Conservation (phyloP, 2,797 vertebrate species). For the Paramormyrops hopkinsi region DNA sequence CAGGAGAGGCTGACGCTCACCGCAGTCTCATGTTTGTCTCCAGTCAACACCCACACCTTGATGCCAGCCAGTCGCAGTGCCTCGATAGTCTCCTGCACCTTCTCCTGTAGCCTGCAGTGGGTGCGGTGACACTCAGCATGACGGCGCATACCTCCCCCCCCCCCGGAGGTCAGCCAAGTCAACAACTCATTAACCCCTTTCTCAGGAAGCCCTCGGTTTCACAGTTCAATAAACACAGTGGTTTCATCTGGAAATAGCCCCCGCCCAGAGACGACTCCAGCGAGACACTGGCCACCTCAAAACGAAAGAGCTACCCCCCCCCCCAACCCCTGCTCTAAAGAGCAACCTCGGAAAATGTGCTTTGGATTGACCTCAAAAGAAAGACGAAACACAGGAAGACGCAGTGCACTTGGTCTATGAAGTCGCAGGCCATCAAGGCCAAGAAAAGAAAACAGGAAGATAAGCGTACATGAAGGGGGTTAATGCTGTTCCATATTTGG, state of each 20-base stretch:
- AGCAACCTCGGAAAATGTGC: neutral
- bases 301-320: neutral
- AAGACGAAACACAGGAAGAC: neutral
- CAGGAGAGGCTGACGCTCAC: conserved; percentile 73
- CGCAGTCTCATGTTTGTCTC: conserved; percentile 72
- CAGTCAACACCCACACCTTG: conserved; percentile 75
- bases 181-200: neutral
- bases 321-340: neutral
- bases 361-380: neutral
- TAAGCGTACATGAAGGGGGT: neutral
- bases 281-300: neutral
- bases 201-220: neutral
- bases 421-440: neutral
- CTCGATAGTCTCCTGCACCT: conserved; percentile 74
- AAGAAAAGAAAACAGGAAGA: neutral
- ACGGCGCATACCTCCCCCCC: neutral
- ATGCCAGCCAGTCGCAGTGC: conserved; percentile 70
- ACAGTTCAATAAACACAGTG: neutral
- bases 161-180: neutral
- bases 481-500: neutral
- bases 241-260: neutral
- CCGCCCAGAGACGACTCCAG: neutral
- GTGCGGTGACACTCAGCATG: neutral
- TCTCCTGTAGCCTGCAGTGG: conserved; percentile 63
- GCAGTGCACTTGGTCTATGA: neutral